Evolutionary conservation across 1,140 invertebrate species (phyloP), one percentile per base, ranked within the genome.

Genomic region (Danaus melanippus): DNA sequence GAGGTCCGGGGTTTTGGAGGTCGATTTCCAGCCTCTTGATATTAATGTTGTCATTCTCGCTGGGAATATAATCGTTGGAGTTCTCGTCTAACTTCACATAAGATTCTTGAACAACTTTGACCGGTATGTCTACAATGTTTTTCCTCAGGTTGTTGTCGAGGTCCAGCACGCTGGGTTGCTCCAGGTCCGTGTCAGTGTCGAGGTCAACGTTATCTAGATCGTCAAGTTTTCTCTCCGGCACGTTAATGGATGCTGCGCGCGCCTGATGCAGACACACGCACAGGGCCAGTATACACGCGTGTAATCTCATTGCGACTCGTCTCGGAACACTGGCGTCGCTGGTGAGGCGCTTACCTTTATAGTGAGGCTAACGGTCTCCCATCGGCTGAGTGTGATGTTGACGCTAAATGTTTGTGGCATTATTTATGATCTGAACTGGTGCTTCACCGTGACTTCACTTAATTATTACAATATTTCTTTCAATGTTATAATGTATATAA

Each of bases 351-450:
- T 53, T 49, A 49, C 74, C 59, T 81, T 76, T 85, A 85, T 85
- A 85, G 62, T 54, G 46, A 32, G 44, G 51, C 56, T 85, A 85
- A 85, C 82, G 82, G 82, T 83, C 59, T 53, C 52, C 62, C 50
- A 52, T 42, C 42, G 47, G 17, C 60, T 32, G n/a, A 40, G 43
- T 40, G 17, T 46, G 40, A 51, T 58, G 44, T 53, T 57, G 53
- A 52, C 54, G 74, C 69, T 75, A 76, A 80, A 76, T 72, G 69
- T 72, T 69, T 74, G 62, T 71, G 75, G 76, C 80, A 81, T 69
- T 81, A 81, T 81, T 79, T 79, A 72, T 77, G 46, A 62, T 67
- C 60, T 55, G 63, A 64, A 71, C 69, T 74, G 67, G 57, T 58
- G 56, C 21, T 32, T 32, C 6, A 32, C 21, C 21, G 21, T 8